Base-by-base conservation (phyloP, 2,113 vertebrate species). In the Tauraco erythrolophus region DNA sequence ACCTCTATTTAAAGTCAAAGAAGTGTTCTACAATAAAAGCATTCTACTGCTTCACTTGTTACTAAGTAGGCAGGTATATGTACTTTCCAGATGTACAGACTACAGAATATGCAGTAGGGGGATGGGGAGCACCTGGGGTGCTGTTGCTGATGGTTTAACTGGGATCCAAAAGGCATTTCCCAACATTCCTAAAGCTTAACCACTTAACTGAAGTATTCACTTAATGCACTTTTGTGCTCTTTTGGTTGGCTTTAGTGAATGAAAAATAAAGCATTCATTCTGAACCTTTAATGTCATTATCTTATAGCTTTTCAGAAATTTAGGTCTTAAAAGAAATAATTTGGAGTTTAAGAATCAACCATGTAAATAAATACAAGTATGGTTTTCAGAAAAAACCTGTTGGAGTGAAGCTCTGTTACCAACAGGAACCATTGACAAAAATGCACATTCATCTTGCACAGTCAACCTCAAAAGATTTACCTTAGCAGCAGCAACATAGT, bases 151-250 rank as follows among this genome's bases (percentile, higher is more conserved):
- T 35, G 51, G 75, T 72, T 95, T 76, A 92, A 76, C 66, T 65
- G 58, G 15, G 57, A 93, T 83, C 66, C 46, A 79, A 76, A 88
- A 94, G 33, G 31, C 10, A 92, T 84, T 90, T 74, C 11, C 2
- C 46, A 93, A 74, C 82, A 90, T 95, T 90, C 50, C 84, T 77
- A 70, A 65, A 80, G 79, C 71, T 92, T 93, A 96, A 90, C 31
- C 71, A 70, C 58, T 93, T 66, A 85, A 77, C 27, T 37, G 46
- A 88, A 94, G 86, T n/a, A 92, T 24, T 88, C 50, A 46, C 25
- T 85, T 83, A 72, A 77, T 58, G 31, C 18, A 83, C 25, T 88
- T 69, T 64, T 61, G 45, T 45, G 57, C 48, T 77, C 53, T 82
- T 88, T 66, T 46, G 14, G 27, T 54, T 83, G 11, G 54, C 35